phyloP scores from a whole-genome alignment of 2,888 invertebrate species.

The Rapana venosa region DNA sequence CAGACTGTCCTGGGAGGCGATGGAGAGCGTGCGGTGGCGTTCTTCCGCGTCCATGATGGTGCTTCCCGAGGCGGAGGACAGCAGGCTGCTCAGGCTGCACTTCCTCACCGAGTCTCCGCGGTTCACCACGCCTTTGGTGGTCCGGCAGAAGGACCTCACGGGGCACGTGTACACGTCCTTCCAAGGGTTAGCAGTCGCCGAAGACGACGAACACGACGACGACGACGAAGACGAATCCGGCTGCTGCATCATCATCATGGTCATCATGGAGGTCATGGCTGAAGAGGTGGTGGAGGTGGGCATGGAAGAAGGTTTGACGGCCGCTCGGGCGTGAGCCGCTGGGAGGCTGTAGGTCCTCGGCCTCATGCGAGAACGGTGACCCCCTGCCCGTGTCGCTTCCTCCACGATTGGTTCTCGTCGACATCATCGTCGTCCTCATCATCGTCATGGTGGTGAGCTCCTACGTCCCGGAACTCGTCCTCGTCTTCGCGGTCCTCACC shows the following conservation, averaged over 20 bases:
- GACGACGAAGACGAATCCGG: not conserved
- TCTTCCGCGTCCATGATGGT: constrained; percentile 34
- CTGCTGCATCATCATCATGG: not conserved
- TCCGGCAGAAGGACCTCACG: constrained; percentile 48
- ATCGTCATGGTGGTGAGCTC: not conserved
- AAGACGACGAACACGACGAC: not conserved
- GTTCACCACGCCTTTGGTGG: constrained; percentile 51
- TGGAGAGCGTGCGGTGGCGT: constrained; percentile 36
- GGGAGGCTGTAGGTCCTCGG: constrained; percentile 37
- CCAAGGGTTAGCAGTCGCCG: not conserved
- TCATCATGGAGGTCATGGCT: not conserved
- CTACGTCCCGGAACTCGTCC: not conserved
- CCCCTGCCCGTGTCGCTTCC: not conserved
- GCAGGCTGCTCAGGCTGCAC: constrained; percentile 50
- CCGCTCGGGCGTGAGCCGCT: not conserved
- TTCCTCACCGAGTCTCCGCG: constrained; percentile 49
- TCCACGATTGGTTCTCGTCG: not conserved
- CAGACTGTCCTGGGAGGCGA: constrained; percentile 35
- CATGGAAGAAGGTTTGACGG: not conserved
- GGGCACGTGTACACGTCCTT: constrained; percentile 41
- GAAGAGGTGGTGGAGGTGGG: not conserved
- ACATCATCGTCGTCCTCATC: not conserved
- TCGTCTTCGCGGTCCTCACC: not conserved
- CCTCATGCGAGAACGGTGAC: constrained; percentile 13
- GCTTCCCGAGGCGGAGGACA: constrained; percentile 48